Evolutionary conservation across 2,888 invertebrate genomes (phyloP), one percentile per base, ranked within the genome.

Genomic region (Malthinus flaveolus): DNA sequence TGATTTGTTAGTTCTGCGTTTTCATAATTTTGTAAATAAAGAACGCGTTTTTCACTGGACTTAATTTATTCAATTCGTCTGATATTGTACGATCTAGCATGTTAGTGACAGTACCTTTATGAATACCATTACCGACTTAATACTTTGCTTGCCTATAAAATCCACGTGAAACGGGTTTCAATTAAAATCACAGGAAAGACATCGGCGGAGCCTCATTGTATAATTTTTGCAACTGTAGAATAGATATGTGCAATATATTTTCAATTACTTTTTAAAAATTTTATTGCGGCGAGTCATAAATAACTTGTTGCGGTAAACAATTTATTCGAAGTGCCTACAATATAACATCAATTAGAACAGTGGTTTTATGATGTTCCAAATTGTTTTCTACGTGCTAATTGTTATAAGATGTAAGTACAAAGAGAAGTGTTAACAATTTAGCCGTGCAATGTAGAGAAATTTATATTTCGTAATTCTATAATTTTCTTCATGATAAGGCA

Each of bases 301-400:
- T 39, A 39, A 39, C 47, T 54, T 51, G 49, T 45, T 45, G 51
- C 51, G 51, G 45, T 35, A 23, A 54, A 48, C 48, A 53, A 54
- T 54, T 48, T 39, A 48, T 48, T 23, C 23, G 23, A 23, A 23
- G 23, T 23, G 23, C 23, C 23, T 23, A 42, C 49, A 49, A 55
- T 44, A 49, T 46, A 46, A 47, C 56, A 51, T 57, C 57, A 57
- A 57, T 57, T 57, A 57, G 51, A 57, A 39, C 51, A 45, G 49
- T 42, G 48, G 52, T 53, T 59, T 59, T 59, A 59, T 49, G 50
- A 49, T 47, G 52, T 42, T 42, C 59, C 37, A 52, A 50, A 48
- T 59, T 50, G 50, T 54, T 59, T 51, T 59, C 49, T 33, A 35
- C 45, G 55, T 53, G 54, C 53, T 55, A 59, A 59, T 59, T 59